Evolutionary conservation across 2,797 vertebrate genomes (phyloP).

Genomic region (Lepilemur ruficaudatus): DNA sequence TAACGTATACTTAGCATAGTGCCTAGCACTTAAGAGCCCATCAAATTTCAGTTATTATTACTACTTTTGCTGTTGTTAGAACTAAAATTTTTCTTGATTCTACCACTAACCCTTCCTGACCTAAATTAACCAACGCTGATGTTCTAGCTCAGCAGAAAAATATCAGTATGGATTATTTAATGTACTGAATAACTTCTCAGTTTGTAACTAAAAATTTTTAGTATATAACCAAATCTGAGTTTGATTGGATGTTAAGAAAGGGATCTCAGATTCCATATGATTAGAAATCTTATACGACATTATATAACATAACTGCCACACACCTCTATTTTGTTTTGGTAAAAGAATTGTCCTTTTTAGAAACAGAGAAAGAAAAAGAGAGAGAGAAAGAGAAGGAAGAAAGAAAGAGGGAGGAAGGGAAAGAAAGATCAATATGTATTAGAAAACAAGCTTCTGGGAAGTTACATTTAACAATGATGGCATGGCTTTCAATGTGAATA

Average conservation of each 20-base stretch:
- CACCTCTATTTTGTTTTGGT: constrained; percentile 21
- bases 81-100: constrained; percentile 25
- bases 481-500: constrained; percentile 31
- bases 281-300: not conserved
- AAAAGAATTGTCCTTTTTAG: constrained; percentile 31
- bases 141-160: not conserved
- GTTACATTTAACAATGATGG: constrained; percentile 8
- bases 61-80: not conserved
- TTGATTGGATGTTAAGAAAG: constrained; percentile 18
- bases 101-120: not conserved
- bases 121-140: constrained; percentile 42
- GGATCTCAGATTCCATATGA: constrained; percentile 2
- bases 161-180: not conserved
- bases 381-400: not conserved
- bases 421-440: not conserved
- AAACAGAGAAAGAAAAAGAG: not conserved
- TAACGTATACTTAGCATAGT: not conserved
- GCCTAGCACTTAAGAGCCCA: not conserved
- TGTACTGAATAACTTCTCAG: not conserved
- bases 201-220: not conserved
- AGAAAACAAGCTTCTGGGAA: constrained; percentile 27
- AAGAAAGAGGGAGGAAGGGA: not conserved
- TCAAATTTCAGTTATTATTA: not conserved
- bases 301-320: not conserved
- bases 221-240: not conserved